Conservation (phyloP, 1,140 invertebrate genomes). For the Euura saliciscinereae region DNA sequence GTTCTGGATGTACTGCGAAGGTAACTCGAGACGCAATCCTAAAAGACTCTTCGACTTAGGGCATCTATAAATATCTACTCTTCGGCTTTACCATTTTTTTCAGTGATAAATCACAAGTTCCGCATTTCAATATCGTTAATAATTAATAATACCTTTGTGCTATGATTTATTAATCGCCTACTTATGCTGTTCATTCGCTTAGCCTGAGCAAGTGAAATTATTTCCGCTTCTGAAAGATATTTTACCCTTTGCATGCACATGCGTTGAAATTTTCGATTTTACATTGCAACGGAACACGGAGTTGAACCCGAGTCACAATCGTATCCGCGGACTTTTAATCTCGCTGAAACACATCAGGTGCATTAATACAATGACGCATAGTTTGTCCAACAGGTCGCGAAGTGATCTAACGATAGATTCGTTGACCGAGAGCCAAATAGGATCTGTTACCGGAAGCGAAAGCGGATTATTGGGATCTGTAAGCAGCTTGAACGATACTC, state of each 20-base stretch:
- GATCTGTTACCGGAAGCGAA: constrained; percentile 58
- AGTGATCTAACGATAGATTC: constrained; percentile 59
- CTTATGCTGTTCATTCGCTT: too few species aligned
- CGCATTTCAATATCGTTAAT: background rate
- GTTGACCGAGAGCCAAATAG: constrained; percentile 58
- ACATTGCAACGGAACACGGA: too few species aligned
- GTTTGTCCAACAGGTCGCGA: constrained; percentile 54
- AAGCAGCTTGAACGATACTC: constrained; percentile 58
- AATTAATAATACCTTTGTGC: background rate
- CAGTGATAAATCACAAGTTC: background rate
- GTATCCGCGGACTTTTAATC: too few species aligned
- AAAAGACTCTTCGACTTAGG: background rate
- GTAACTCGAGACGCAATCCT: background rate
- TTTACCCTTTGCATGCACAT: too few species aligned
- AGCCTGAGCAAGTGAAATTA: too few species aligned
- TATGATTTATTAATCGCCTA: background rate
- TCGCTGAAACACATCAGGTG: background rate
- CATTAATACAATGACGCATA: constrained; percentile 19
- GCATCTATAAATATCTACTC: background rate
- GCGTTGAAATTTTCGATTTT: too few species aligned
- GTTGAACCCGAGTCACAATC: too few species aligned
- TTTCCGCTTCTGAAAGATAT: too few species aligned
- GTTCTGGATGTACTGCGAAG: background rate
- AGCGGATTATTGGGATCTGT: constrained; percentile 56
- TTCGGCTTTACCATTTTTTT: background rate